A percentile compares a stretch with the other conserved stretches of the same genome.
These are phyloP conservation scores for Eutolmus rufibarbis DNA, from an alignment of 2,888 invertebrate species.

Conservation along the genomic window DNA sequence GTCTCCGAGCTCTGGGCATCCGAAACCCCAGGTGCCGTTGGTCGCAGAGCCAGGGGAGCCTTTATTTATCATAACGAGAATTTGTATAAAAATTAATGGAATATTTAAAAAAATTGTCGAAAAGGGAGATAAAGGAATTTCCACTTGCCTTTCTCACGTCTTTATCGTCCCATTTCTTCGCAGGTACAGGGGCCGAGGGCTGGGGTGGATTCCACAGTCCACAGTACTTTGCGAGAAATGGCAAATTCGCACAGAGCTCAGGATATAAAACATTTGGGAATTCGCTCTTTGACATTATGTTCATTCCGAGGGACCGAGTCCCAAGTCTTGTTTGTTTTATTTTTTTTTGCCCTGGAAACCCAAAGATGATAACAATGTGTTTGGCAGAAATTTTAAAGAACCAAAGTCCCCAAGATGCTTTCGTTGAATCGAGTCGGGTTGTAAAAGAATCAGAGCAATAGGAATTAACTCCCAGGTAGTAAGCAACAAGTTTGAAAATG, in stretches of 20 bases:
- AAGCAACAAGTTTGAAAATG: background rate
- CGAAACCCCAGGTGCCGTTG: background rate
- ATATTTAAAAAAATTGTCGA: slow-evolving; percentile 7
- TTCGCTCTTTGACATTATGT: background rate
- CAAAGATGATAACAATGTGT: background rate
- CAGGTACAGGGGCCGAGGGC: background rate
- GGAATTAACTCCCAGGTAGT: background rate
- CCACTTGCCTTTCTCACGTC: slow-evolving; percentile 11
- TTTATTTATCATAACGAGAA: slow-evolving; percentile 28
- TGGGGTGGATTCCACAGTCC: background rate
- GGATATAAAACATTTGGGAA: slow-evolving; percentile 9
- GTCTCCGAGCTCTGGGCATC: background rate
- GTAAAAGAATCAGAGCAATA: background rate
- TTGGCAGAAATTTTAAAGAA: background rate
- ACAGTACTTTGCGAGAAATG: background rate
- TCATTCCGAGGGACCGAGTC: background rate
- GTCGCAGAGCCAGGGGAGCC: background rate
- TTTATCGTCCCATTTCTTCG: background rate
- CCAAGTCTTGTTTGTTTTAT: background rate
- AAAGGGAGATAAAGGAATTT: slow-evolving; percentile 14
- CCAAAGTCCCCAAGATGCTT: background rate
- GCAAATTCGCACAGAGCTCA: background rate
- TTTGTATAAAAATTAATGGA: slow-evolving; percentile 24
- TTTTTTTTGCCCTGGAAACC: background rate
- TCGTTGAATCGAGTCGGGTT: background rate